These are phyloP conservation scores for Ochropacha duplaris DNA, from an alignment of 2,888 invertebrate genomes.

Conservation along the genomic window DNA sequence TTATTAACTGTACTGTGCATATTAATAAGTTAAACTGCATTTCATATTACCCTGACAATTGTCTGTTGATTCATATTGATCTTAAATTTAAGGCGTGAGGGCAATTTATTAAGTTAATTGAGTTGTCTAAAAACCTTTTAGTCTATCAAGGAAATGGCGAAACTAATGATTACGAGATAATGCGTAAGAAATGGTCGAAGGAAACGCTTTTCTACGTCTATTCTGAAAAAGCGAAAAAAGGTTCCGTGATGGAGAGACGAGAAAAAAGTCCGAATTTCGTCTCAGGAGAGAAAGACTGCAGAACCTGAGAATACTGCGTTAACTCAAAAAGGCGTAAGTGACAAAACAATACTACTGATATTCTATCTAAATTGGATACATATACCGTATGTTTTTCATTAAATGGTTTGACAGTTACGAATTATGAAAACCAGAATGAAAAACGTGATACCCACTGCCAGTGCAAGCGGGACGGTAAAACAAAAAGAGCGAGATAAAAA, in stretches of 20 bases:
- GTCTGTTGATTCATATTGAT: background rate
- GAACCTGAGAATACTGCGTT: conserved; percentile 58
- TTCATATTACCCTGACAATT: background rate
- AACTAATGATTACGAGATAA: conserved; percentile 79
- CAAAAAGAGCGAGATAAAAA: conserved; percentile 69
- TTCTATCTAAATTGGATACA: conserved; percentile 18
- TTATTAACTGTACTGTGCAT: background rate
- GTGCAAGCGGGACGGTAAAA: conserved; percentile 61
- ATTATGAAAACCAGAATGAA: conserved; percentile 51
- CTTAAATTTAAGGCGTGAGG: conserved; percentile 35
- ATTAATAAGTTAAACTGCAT: background rate
- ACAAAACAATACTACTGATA: conserved; percentile 14
- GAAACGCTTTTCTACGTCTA: conserved; percentile 71
- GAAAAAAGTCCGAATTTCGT: conserved; percentile 79
- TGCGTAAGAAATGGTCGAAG: conserved; percentile 76
- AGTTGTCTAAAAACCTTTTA: conserved; percentile 65
- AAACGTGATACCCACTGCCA: conserved; percentile 75
- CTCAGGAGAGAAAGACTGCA: conserved; percentile 81
- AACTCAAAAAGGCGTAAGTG: conserved; percentile 41
- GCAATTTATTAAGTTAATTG: conserved; percentile 57
- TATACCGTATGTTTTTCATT: conserved; percentile 36
- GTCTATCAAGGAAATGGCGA: conserved; percentile 66
- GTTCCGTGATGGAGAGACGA: conserved; percentile 72
- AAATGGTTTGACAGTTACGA: conserved; percentile 35
- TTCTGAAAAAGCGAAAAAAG: conserved; percentile 79